Percentiles rank a stretch among this genome's conserved stretches.
phyloP scores from a whole-genome alignment of 2,113 vertebrate species.

The Eudyptes chrysolophus region DNA sequence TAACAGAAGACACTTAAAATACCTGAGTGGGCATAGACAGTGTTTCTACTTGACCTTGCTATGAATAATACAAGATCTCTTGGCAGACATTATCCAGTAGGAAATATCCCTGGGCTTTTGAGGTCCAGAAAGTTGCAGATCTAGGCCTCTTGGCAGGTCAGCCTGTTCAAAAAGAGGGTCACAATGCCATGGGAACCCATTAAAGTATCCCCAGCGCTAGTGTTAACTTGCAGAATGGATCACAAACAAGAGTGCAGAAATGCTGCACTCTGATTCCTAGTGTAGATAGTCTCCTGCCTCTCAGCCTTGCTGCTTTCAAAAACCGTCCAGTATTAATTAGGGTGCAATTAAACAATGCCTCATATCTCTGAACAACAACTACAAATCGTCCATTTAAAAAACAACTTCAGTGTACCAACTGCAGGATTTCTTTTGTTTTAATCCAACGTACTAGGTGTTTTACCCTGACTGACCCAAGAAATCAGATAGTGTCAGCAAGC shows the following conservation, averaged over 20 bases:
- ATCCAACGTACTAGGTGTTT: background rate
- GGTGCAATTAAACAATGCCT: background rate
- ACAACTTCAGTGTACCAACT: background rate
- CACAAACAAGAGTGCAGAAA: background rate
- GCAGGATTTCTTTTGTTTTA: background rate
- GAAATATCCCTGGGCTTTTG: background rate
- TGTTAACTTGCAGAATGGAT: background rate
- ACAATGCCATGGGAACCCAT: background rate
- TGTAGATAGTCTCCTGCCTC: background rate
- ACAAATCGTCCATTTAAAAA: background rate
- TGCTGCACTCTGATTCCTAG: background rate
- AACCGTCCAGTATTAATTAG: background rate
- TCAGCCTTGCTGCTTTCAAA: background rate
- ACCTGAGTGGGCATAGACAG: background rate
- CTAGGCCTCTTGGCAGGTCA: background rate
- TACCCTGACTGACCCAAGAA: background rate
- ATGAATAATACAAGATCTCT: background rate
- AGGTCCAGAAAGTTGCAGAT: background rate
- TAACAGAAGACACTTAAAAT: background rate
- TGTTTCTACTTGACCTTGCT: background rate
- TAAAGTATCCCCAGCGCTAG: background rate
- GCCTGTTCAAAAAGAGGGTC: background rate
- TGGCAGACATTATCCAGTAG: background rate
- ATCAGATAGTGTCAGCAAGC: background rate
- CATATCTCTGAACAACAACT: background rate